Evolutionary conservation across 2,888 invertebrate genomes (phyloP), one percentile per base, ranked within the genome.

Genomic region (Oxytorus armatus): DNA sequence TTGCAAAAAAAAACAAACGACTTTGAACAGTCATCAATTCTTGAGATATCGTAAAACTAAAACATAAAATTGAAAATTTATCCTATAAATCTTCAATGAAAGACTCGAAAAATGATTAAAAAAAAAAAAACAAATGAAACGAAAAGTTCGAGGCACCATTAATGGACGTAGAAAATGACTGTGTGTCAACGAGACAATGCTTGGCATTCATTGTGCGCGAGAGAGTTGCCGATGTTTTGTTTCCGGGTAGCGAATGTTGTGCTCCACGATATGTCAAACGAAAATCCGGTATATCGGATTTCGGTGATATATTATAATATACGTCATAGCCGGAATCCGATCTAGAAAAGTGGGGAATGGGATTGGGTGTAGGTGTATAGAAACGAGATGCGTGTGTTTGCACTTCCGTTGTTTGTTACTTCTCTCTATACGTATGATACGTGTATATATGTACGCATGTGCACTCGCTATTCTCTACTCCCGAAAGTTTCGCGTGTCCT

Each of bases 341-440:
- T 57, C 29, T 55, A 25, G 44, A 55, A 73, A 55, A 74, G 57
- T 36, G 53, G 44, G 33, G 61, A 49, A 8, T 25, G 36, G 49
- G 33, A 63, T 63, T 44, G 72, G 44, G 39, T 65, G 73, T 55
- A 29, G 66, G 53, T 77, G 72, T 23, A n/a, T n/a, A 68, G 68
- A 39, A 69, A 68, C 61, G 66, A 36, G 55, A 77, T 73, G 80
- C 80, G 80, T 77, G 80, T 77, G 63, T 77, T 77, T 77, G 68
- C 53, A 63, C 70, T 80, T 77, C 77, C 80, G 76, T 57, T 55
- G 47, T 68, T 73, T 73, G 66, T 23, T 68, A 73, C 39, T 44
- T 53, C 29, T 42, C 23, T 5, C 57, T 36, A 36, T 44, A 18
- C 44, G n/a, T 1, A 25, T 39, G 44, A 42, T 8, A 44, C 57